Conservation (phyloP, 1,140 invertebrate genomes). For the Hylyphantes graminicola region DNA sequence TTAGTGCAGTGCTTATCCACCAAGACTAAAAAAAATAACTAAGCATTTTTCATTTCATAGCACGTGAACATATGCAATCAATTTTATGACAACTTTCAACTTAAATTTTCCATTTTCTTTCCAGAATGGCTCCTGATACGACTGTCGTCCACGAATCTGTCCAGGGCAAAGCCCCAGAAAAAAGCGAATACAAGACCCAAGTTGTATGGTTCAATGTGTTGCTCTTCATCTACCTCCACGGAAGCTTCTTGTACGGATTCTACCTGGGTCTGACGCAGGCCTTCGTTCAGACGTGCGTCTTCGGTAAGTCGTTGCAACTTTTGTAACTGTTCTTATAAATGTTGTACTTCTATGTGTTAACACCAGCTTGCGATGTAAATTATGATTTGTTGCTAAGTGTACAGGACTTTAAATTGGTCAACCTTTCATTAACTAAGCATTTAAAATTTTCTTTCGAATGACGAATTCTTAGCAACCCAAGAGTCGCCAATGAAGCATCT, state of each 20-base stretch:
- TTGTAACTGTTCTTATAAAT: not conserved
- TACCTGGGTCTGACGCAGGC: slow-evolving; percentile 84
- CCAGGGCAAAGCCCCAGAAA: not conserved
- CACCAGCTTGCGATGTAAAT: too few species aligned
- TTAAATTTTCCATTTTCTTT: slow-evolving; percentile 1
- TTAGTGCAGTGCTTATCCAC: too few species aligned
- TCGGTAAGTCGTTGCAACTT: slow-evolving; percentile 75
- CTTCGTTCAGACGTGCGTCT: slow-evolving; percentile 79
- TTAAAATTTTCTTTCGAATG: too few species aligned
- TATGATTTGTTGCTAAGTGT: too few species aligned
- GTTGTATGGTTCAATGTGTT: slow-evolving; percentile 95
- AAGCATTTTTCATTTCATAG: too few species aligned
- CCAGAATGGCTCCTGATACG: slow-evolving; percentile 45
- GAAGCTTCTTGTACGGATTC: slow-evolving; percentile 86
- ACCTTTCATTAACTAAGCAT: too few species aligned
- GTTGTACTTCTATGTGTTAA: too few species aligned
- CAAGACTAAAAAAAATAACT: too few species aligned
- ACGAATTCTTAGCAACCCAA: too few species aligned
- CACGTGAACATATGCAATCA: too few species aligned
- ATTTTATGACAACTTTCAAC: not conserved
- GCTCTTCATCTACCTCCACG: slow-evolving; percentile 85
- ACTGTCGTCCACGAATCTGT: not conserved
- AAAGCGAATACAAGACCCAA: slow-evolving; percentile 67
- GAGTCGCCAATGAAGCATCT: too few species aligned
- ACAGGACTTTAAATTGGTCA: too few species aligned